These are phyloP conservation scores for Homarus americanus DNA, from an alignment of 1,140 invertebrate genomes.

Conservation along the genomic window DNA sequence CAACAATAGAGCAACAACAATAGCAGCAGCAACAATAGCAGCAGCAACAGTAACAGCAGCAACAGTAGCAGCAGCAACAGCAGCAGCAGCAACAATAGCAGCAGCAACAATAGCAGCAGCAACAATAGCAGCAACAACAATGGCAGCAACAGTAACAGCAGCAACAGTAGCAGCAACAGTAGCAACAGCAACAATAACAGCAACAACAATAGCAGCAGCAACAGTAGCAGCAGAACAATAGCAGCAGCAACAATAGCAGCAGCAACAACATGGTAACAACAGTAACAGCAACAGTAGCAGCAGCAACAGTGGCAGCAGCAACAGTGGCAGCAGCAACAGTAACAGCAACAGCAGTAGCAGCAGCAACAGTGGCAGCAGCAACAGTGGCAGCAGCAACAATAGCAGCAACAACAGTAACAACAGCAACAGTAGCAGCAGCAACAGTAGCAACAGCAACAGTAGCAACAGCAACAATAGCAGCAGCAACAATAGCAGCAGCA, in stretches of 20 bases:
- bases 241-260: neutral
- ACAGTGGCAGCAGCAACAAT: no score
- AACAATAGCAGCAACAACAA: constrained; percentile 1
- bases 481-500: no score
- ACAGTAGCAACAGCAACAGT: no score
- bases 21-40: neutral
- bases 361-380: no score
- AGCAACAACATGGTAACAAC: neutral
- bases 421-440: no score
- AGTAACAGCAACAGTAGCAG: neutral
- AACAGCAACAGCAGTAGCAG: no score
- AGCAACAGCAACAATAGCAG: no score
- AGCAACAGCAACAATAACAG: neutral
- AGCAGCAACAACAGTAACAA: no score
- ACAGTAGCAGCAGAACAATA: neutral
- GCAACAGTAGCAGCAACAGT: neutral
- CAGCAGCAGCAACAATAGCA: neutral
- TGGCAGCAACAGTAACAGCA: neutral
- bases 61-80: constrained; percentile 11
- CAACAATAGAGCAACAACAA: neutral
- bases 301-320: no score
- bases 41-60: constrained; percentile 6
- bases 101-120: neutral
- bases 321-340: no score
- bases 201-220: neutral